Evolutionary conservation across 2,797 vertebrate species (phyloP).

Genomic region (Mycteria americana): DNA sequence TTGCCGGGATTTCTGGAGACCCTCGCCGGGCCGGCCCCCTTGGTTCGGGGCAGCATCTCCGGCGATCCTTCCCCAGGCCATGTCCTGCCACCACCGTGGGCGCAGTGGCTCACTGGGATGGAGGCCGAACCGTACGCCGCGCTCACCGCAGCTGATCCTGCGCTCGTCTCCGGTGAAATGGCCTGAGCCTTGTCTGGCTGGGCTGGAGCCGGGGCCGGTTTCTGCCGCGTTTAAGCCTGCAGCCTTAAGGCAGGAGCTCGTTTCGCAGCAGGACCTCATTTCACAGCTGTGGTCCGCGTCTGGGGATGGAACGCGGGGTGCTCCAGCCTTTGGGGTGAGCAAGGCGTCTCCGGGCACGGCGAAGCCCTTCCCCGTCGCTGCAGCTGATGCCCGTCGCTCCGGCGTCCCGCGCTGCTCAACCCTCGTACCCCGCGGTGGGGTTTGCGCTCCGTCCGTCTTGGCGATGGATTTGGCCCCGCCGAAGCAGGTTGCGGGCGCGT

Average conservation of each 20-base stretch:
- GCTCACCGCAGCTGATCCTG: not conserved
- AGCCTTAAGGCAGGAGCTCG: not conserved
- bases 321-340: not conserved
- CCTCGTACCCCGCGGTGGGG: accelerated
- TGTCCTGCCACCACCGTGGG: accelerated
- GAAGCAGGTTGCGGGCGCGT: not conserved
- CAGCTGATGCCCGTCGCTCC: accelerated
- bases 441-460: accelerated
- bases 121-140: too few relatives aligned
- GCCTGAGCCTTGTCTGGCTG: not conserved
- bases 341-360: accelerated
- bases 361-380: not conserved
- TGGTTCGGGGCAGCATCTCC: not conserved
- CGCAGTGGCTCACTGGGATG: accelerated
- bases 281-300: not conserved
- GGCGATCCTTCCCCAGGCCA: not conserved
- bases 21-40: not conserved
- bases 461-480: accelerated
- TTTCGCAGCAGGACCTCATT: not conserved
- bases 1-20: not conserved
- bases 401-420: not conserved
- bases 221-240: not conserved
- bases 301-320: accelerated
- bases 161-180: not conserved
- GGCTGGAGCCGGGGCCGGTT: not conserved